Percentiles rank a stretch among this genome's conserved stretches.
phyloP scores from a whole-genome alignment of 2,888 invertebrate genomes.

The Teinopalpus imperialis region DNA sequence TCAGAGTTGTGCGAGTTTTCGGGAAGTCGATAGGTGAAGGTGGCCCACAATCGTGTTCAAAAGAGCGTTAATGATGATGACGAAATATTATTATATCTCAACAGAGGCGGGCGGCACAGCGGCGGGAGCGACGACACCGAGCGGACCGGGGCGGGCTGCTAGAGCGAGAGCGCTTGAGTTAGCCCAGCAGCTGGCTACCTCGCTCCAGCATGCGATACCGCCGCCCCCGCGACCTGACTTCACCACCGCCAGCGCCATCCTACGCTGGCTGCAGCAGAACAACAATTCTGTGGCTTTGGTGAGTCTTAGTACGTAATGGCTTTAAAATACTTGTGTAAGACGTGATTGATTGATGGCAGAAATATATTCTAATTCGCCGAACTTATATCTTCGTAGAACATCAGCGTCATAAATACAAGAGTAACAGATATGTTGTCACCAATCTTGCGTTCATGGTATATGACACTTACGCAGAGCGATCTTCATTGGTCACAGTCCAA shows the following conservation, averaged over 20 bases:
- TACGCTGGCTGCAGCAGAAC: constrained; percentile 85
- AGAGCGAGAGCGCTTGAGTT: constrained; percentile 82
- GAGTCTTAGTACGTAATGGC: constrained; percentile 38
- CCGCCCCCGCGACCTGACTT: constrained; percentile 86
- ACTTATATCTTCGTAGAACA: no score
- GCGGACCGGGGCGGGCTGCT: constrained; percentile 67
- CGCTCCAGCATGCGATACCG: constrained; percentile 84
- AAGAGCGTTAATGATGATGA: no score
- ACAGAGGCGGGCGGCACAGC: constrained; percentile 66
- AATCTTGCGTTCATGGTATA: no score
- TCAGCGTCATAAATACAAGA: no score
- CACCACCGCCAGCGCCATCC: constrained; percentile 83
- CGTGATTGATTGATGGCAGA: background rate
- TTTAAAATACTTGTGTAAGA: background rate
- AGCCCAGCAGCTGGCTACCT: constrained; percentile 83
- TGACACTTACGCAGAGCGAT: no score
- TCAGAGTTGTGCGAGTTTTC: no score
- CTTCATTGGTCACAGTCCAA: no score
- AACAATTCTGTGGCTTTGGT: constrained; percentile 71
- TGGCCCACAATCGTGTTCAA: no score
- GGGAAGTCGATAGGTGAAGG: no score
- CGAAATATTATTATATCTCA: no score
- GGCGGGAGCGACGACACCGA: constrained; percentile 42
- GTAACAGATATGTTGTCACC: no score
- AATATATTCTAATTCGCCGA: no score